These are phyloP conservation scores for Gymnoscopelus microlampas DNA, from an alignment of 2,797 vertebrate genomes.

Conservation along the genomic window DNA sequence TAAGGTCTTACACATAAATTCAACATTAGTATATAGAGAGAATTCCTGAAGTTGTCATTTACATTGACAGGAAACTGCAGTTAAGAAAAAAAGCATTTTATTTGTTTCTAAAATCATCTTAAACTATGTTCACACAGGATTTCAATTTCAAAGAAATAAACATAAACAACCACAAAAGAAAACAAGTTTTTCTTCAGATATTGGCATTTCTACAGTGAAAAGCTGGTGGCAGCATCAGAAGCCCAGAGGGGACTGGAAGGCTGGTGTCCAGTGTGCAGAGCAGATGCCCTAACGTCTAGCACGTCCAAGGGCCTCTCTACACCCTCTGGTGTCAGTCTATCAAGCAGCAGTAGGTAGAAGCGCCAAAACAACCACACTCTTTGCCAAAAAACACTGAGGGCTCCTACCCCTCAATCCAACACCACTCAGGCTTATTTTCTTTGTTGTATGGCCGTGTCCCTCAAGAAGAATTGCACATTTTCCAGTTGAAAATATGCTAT, in stretches of 20 bases:
- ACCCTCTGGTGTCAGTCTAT: conserved; percentile 64
- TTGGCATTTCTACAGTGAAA: conserved; percentile 98
- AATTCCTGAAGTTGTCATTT: conserved; percentile 37
- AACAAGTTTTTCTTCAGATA: conserved; percentile 76
- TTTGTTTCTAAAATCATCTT: conserved; percentile 80
- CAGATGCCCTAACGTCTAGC: conserved; percentile 40
- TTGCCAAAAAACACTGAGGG: conserved; percentile 2
- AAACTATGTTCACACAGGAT: conserved; percentile 80
- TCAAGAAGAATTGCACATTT: too few species aligned
- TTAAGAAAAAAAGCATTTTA: conserved; percentile 79
- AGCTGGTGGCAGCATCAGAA: conserved; percentile 92
- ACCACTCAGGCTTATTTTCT: conserved; percentile 1
- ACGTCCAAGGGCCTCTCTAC: conserved; percentile 41
- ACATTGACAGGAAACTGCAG: conserved; percentile 56
- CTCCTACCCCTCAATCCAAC: conserved; percentile 2
- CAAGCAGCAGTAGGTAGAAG: conserved; percentile 74
- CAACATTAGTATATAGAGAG: not conserved
- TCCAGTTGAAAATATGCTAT: conserved; percentile 4
- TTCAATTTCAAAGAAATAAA: conserved; percentile 78
- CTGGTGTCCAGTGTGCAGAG: conserved; percentile 58
- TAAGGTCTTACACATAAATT: not conserved
- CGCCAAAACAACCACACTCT: conserved; percentile 44
- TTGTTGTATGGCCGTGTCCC: too few species aligned
- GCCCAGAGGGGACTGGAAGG: conserved; percentile 59
- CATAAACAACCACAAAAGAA: conserved; percentile 39